Evolutionary conservation across 2,113 vertebrate genomes (phyloP), one percentile per base, ranked within the genome.

Genomic region (Orthonyx spaldingii): DNA sequence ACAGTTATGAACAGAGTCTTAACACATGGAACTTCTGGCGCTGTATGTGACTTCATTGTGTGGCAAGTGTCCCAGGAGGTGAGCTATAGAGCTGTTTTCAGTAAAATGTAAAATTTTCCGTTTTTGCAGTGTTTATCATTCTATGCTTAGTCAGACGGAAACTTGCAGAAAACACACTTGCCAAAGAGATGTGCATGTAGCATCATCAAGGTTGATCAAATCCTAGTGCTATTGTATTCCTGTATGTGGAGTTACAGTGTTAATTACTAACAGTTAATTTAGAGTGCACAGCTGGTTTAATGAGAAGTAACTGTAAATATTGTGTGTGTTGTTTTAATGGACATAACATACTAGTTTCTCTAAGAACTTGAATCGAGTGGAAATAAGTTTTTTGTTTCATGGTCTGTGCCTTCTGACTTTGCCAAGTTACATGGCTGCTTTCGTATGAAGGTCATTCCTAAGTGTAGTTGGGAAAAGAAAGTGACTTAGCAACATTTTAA

Each of bases 111-210:
- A 18, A 9, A 18, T 75, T 84, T 66, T 60, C 33, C 4, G 8
- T 53, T 84, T 77, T 72, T 74, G 10, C 7, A 2, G 28, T 57
- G 19, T 63, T 65, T 46, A 9, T 71, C 6, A 1, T 80, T 46
- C 30, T 66, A 0, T 63, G 18, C 20, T 70, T 44, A 6, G 6
- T 65, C 35, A 59, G 76, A 84, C 87, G 69, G 65, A 75, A 68
- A 19, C 44, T 64, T 78, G 39, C 19, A 56, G 24, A 44, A 83
- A 18, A 50, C 0, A 1, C 7, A 2, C 5, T 79, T 60, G 27
- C 13, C 0, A 0, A 70, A 70, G 35, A 59, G 27, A 28, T 0
- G 3, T 27, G 27, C 46, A 18, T 50, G 16, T 56, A 35, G 68
- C 32, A 30, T 69, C 18, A 1, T 3, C 33, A 26, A 33, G 49